A percentile compares a stretch with the other conserved stretches of the same genome.
These are phyloP conservation scores for Perithous albicinctus DNA, from an alignment of 2,888 invertebrate species.

Conservation along the genomic window DNA sequence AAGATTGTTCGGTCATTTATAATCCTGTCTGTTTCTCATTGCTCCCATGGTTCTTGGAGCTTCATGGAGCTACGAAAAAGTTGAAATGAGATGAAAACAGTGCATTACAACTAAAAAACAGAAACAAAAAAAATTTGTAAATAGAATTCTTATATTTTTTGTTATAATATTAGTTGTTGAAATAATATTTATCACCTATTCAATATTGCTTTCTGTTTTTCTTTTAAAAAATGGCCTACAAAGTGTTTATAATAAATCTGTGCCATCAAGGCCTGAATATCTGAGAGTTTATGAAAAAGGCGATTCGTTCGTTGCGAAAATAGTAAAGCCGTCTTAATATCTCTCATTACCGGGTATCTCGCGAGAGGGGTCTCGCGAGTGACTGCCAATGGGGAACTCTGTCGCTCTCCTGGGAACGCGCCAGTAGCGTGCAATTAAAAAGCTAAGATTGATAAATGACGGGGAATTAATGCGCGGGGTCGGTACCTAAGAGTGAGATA, in stretches of 20 bases:
- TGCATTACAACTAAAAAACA: background rate
- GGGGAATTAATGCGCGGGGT: slow-evolving; percentile 80
- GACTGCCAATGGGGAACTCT: slow-evolving; percentile 54
- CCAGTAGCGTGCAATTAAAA: slow-evolving; percentile 81
- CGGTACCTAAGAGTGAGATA: slow-evolving; percentile 67
- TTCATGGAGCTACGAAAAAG: slow-evolving; percentile 16
- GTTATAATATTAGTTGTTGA: background rate
- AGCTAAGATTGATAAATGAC: slow-evolving; percentile 84
- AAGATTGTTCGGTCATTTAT: slow-evolving; percentile 82
- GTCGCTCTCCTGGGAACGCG: slow-evolving; percentile 75
- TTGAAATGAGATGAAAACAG: background rate
- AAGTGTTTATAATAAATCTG: background rate
- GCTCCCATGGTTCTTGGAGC: slow-evolving; percentile 27
- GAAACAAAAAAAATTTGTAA: slow-evolving; percentile 68
- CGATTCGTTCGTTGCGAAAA: slow-evolving; percentile 71
- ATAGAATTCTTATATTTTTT: slow-evolving; percentile 52
- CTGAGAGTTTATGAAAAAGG: slow-evolving; percentile 72
- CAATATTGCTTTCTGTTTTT: slow-evolving; percentile 33
- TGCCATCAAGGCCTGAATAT: background rate
- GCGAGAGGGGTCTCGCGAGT: slow-evolving; percentile 50
- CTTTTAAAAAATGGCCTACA: background rate
- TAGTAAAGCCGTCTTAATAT: slow-evolving; percentile 80
- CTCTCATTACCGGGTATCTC: slow-evolving; percentile 79
- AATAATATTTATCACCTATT: background rate
- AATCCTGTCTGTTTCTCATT: slow-evolving; percentile 72